Conservation (phyloP, 2,113 vertebrate genomes). For the Ariopsis seemanni region DNA sequence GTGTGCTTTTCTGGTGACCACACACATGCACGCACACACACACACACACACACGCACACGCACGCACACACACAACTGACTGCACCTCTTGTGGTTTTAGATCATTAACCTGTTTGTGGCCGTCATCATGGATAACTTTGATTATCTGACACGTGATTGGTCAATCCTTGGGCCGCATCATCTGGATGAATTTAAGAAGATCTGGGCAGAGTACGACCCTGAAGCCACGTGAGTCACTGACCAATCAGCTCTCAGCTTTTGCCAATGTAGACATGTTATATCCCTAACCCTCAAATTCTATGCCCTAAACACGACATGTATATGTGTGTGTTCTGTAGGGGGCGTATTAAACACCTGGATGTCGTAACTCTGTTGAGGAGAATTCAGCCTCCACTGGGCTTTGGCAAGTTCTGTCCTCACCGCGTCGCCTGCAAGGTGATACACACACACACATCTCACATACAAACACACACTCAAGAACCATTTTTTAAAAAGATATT, state of each 20-base stretch:
- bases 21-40: neutral
- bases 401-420: slow-evolving; percentile 93
- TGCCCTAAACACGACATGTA: neutral
- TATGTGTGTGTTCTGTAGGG: slow-evolving; percentile 66
- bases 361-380: slow-evolving; percentile 90
- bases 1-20: slow-evolving; percentile 88
- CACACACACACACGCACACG: neutral
- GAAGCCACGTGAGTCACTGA: slow-evolving; percentile 85
- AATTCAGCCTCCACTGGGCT: slow-evolving; percentile 91
- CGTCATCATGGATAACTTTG: slow-evolving; percentile 97
- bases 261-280: neutral
- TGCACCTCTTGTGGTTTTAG: slow-evolving; percentile 60
- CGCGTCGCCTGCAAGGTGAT: slow-evolving; percentile 88
- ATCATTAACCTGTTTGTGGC: slow-evolving; percentile 95
- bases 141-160: slow-evolving; percentile 92
- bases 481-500: neutral
- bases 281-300: too few relatives aligned
- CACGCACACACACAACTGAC: neutral
- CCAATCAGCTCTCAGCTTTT: neutral
- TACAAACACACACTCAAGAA: neutral
- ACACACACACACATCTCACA: neutral
- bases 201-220: slow-evolving; percentile 94
- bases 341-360: slow-evolving; percentile 91
- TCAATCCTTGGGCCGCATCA: slow-evolving; percentile 92
- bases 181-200: slow-evolving; percentile 91